Evolutionary conservation across 1,140 invertebrate genomes (phyloP), one percentile per base, ranked within the genome.

Genomic region (Drosophila bocqueti): DNA sequence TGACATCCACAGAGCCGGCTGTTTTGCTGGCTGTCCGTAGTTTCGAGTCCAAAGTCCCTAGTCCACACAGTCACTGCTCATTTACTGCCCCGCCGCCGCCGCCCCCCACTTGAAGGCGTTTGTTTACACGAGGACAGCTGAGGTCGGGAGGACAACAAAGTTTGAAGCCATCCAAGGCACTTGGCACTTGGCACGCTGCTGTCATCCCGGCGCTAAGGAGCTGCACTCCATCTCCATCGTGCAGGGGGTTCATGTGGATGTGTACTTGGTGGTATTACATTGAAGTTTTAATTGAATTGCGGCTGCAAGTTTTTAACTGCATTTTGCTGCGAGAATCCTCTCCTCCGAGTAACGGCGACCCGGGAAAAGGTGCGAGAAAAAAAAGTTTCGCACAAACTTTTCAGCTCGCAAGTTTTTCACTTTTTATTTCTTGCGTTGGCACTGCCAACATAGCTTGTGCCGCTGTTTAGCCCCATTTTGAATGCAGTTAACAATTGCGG

Each of bases 211-310:
- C 64, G 63, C 43, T 79, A 76, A 83, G 81, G 77, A 75, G 49
- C 49, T 40, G 31, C 47, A 40, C 40, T 49, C 43, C 42, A 60
- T 61, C 59, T 58, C 47, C 46, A 38, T 46, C 47, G 47, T 71
- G 15, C 29, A 43, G 40, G 36, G 36, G 60, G 16, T 54, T 52
- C 16, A 29, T 58, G 49, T 64, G 49, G 52, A 65, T 71, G 49
- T 61, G 76, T 68, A 58, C 65, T 61, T 65, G 38, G 38, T 65
- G 63, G 81, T 55, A 76, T 82, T 90, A 85, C 81, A 89, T 84
- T 79, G 79, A 90, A 90, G 85, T 90, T 90, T 90, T 90, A 90
- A 90, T 90, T 90, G 85, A 90, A 90, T 90, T 90, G 85, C 85
- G 85, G 85, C 79, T 76, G 81, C 82, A 90, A 90, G 85, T 90